phyloP scores from a whole-genome alignment of 2,888 invertebrate genomes.

The Scaeva pyrastri region DNA sequence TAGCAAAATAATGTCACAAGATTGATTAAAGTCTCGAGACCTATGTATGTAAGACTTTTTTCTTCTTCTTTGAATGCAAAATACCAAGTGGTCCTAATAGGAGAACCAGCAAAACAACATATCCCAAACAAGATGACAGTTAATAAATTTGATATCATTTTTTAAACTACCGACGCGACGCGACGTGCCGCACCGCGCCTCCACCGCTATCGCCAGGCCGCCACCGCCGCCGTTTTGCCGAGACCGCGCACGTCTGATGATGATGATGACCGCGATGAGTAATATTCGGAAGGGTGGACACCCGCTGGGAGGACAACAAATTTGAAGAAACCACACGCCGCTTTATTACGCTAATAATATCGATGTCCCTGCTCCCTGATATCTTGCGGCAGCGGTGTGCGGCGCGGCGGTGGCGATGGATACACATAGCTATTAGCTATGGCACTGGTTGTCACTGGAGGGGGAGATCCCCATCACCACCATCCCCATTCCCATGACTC shows the following conservation, averaged over 20 bases:
- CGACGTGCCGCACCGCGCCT: neutral
- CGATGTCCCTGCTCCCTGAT: conserved; percentile 73
- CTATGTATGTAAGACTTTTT: neutral
- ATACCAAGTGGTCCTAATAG: conserved; percentile 2
- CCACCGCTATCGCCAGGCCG: neutral
- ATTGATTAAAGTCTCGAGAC: conserved; percentile 6
- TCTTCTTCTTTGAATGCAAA: neutral
- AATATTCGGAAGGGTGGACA: conserved; percentile 75
- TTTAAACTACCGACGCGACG: conserved; percentile 48
- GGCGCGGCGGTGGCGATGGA: too few relatives aligned
- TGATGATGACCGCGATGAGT: conserved; percentile 73
- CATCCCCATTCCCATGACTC: too few relatives aligned
- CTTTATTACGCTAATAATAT: conserved; percentile 76
- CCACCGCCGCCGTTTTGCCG: neutral
- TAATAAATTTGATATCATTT: conserved; percentile 74
- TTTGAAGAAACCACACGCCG: conserved; percentile 75
- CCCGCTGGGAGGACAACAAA: conserved; percentile 75
- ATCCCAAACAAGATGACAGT: conserved; percentile 49
- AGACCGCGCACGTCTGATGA: conserved; percentile 22
- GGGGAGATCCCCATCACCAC: neutral
- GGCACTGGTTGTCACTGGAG: too few relatives aligned
- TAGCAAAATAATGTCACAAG: conserved; percentile 6
- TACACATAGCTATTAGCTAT: too few relatives aligned
- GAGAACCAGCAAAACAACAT: conserved; percentile 44
- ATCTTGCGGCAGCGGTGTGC: conserved; percentile 11